These are phyloP conservation scores for Lycaon pictus DNA, from an alignment of 2,113 vertebrate genomes.

Conservation along the genomic window DNA sequence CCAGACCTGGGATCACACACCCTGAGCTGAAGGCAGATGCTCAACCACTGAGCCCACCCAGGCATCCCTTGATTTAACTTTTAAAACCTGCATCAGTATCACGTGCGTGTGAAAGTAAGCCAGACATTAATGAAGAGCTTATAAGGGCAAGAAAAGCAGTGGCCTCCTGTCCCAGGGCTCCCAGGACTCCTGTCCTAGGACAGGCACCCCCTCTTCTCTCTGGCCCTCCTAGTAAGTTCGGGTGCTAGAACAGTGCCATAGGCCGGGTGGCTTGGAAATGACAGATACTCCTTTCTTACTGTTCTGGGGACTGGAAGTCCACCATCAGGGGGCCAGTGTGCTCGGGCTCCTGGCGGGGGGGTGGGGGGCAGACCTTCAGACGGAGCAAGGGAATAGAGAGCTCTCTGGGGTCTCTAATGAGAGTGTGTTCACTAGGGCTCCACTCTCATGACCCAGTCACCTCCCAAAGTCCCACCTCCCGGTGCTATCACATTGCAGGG, in stretches of 20 bases:
- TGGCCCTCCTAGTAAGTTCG: neutral
- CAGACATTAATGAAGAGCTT: neutral
- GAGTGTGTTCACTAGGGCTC: neutral
- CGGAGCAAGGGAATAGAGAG: neutral
- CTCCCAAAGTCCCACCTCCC: neutral
- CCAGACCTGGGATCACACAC: too few species aligned
- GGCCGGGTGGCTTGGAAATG: neutral
- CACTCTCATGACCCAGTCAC: neutral
- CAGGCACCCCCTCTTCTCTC: neutral
- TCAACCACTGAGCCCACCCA: too few species aligned
- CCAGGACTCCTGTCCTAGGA: too few species aligned
- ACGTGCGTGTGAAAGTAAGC: neutral
- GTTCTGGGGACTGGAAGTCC: neutral
- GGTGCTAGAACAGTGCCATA: neutral
- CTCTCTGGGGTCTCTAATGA: neutral
- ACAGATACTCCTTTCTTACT: neutral
- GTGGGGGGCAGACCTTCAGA: neutral
- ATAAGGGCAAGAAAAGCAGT: neutral
- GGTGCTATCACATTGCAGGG: neutral
- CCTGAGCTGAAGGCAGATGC: too few species aligned
- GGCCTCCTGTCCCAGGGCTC: neutral
- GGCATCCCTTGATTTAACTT: neutral
- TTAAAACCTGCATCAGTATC: neutral
- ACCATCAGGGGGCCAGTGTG: neutral
- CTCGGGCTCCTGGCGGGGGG: neutral